Evolutionary conservation across 2,113 vertebrate species (phyloP).

Genomic region (Deroptyus accipitrinus): DNA sequence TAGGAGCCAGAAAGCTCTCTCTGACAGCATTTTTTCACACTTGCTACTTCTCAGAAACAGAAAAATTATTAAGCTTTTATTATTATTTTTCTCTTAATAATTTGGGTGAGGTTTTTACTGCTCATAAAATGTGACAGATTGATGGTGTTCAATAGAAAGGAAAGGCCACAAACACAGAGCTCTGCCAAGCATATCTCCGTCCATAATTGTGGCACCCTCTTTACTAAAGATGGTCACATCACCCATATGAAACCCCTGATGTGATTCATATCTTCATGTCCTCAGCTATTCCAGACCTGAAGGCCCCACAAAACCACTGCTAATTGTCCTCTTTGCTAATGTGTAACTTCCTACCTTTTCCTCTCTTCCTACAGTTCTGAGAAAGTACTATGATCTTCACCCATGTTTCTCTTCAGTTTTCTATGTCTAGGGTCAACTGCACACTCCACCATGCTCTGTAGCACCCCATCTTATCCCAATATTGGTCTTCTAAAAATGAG

Average conservation of each 20-base stretch:
- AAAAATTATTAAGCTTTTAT: slow-evolving; percentile 7
- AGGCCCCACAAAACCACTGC: not conserved
- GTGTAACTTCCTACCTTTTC: not conserved
- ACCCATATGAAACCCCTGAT: not conserved
- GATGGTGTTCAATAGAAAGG: not conserved
- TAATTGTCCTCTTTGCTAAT: not conserved
- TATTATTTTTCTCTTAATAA: slow-evolving; percentile 41
- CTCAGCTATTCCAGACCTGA: not conserved
- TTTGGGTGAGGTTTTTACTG: slow-evolving; percentile 3
- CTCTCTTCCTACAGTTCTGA: not conserved
- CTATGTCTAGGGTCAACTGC: not conserved
- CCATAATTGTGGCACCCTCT: not conserved
- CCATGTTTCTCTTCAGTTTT: not conserved
- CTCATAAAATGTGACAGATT: slow-evolving; percentile 39
- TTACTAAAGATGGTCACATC: not conserved
- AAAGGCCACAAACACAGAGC: not conserved
- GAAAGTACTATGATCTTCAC: not conserved
- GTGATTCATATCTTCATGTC: not conserved
- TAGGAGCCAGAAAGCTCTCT: not conserved
- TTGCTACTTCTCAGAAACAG: not conserved
- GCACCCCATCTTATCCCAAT: not conserved
- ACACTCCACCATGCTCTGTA: not conserved
- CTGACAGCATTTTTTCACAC: not conserved
- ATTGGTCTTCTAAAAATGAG: not conserved
- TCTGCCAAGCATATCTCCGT: not conserved